Conservation (phyloP, 1,140 invertebrate genomes). For the Drosophila rhopaloa region DNA sequence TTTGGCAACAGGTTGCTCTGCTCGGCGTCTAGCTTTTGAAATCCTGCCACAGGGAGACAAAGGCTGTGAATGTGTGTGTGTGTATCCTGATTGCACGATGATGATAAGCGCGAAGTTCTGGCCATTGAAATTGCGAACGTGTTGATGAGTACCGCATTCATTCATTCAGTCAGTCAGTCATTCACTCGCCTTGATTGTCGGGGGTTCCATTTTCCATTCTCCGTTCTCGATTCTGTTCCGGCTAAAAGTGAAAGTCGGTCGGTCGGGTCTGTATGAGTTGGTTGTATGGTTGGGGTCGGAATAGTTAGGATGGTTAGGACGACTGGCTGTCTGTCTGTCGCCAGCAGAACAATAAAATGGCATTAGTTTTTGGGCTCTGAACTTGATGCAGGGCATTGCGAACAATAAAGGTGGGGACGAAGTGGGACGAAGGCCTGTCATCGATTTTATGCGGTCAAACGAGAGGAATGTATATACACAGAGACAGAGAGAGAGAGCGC, state of each 20-base stretch:
- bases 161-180: slow-evolving; percentile 49
- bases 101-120: slow-evolving; percentile 82
- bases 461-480: slow-evolving; percentile 27
- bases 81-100: slow-evolving; percentile 73
- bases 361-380: slow-evolving; percentile 80
- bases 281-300: not conserved
- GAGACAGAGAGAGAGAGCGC: slow-evolving; percentile 8
- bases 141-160: slow-evolving; percentile 69
- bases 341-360: slow-evolving; percentile 73
- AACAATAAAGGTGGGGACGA: slow-evolving; percentile 57
- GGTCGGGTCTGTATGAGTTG: slow-evolving; percentile 25
- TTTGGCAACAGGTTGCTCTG: slow-evolving; percentile 66
- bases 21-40: slow-evolving; percentile 72
- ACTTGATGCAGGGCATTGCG: slow-evolving; percentile 59
- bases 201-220: not conserved
- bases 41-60: slow-evolving; percentile 75
- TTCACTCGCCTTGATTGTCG: slow-evolving; percentile 57
- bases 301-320: slow-evolving; percentile 21
- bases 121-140: slow-evolving; percentile 78
- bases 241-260: slow-evolving; percentile 67
- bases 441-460: slow-evolving; percentile 80
- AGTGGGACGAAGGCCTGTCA: slow-evolving; percentile 38
- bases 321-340: slow-evolving; percentile 23
- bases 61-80: slow-evolving; percentile 37
- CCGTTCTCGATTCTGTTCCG: slow-evolving; percentile 16